Evolutionary conservation across 2,797 vertebrate species (phyloP).

Genomic region (Channallabes apus): DNA sequence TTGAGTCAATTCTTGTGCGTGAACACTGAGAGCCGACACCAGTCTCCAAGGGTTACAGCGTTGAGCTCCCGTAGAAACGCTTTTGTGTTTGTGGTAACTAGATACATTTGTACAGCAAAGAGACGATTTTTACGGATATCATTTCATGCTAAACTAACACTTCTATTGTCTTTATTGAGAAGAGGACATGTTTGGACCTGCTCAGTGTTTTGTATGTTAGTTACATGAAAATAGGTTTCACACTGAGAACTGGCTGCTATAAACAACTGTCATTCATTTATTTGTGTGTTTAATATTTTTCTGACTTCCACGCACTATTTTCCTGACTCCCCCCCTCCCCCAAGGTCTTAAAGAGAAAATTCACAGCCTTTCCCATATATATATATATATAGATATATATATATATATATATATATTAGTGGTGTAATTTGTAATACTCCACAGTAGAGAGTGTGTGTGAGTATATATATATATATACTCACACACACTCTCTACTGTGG

Average conservation of each 20-base stretch:
- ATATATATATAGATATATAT: no score
- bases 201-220: not conserved
- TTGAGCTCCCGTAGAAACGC: constrained; percentile 22
- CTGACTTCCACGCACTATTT: no score
- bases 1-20: not conserved
- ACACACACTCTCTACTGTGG: no score
- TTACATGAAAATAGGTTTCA: not conserved
- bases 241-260: constrained; percentile 2
- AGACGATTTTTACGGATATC: constrained; percentile 1
- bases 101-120: not conserved
- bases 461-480: no score
- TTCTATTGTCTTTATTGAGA: constrained; percentile 9
- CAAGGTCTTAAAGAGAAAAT: no score
- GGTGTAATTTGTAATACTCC: no score
- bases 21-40: not conserved
- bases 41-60: constrained; percentile 7
- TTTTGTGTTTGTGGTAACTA: constrained; percentile 48
- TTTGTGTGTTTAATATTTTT: no score
- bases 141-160: not conserved
- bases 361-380: no score
- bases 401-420: no score
- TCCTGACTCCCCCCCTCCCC: no score
- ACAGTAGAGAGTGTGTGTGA: no score
- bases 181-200: constrained; percentile 29
- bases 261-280: no score